Base-by-base conservation (phyloP, 1,140 invertebrate species). In the Leptinotarsa undecemlineata region DNA sequence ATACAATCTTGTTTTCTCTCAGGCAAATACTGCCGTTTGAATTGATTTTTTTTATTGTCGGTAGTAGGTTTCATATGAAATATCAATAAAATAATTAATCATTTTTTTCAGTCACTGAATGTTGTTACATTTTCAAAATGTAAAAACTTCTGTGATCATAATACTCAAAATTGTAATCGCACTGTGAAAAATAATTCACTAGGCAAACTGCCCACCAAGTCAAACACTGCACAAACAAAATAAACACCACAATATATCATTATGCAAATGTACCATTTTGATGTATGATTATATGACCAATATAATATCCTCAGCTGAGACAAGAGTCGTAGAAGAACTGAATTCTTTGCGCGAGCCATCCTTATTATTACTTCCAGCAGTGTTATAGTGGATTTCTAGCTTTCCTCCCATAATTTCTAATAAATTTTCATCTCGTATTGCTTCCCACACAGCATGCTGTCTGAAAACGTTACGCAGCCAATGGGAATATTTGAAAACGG, bases 341-440 rank as follows among this genome's bases (percentile, higher is more conserved):
- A 64, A 64, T 64, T 33, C 60, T 63, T 20, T 17, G 4, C 48
- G 13, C n/a, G 23, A 20, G 11, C 26, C 8, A 33, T 47, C 71
- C 62, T 64, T 72, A 72, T 72, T 72, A 72, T 72, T 47, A 72
- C 60, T 64, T 72, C 62, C 71, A 33, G 19, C 62, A 19, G 47
- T 61, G 60, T 72, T 72, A 72, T 72, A 72, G 71, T 72, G 71
- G 71, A 20, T 72, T 72, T 72, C 71, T 72, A 72, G 60, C 42
- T 64, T 64, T 72, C 57, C 62, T 72, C 47, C 21, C 47, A 72
- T 72, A 72, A 64, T 64, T 72, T 72, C 60, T 63, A 64, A 72
- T 72, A 60, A 42, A 47, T 20, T 72, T 72, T 72, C 71, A 48
- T 23, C 47, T 8, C 62, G 62, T 72, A 70, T 47, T 19, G 15